phyloP scores from a whole-genome alignment of 2,888 invertebrate genomes.

The Conomelus anceps region DNA sequence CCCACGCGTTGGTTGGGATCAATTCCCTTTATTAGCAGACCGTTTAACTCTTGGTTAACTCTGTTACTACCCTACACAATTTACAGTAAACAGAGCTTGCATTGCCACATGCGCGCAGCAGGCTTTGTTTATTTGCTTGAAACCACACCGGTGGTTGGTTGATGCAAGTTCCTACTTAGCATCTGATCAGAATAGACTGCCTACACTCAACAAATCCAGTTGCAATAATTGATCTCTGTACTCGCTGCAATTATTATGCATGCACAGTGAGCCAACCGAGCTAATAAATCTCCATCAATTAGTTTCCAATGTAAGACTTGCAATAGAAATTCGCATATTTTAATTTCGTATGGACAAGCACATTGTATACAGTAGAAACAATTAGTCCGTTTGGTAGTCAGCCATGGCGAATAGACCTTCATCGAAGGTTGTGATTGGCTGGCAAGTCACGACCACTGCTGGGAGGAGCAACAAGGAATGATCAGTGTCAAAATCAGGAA shows the following conservation, averaged over 20 bases:
- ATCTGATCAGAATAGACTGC: neutral
- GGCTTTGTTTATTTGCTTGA: neutral
- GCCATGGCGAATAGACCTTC: too few relatives aligned
- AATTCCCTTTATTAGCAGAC: neutral
- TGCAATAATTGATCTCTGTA: neutral
- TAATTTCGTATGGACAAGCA: neutral
- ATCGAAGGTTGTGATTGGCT: too few relatives aligned
- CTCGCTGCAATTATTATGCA: neutral
- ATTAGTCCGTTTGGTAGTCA: too few relatives aligned
- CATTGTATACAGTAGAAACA: too few relatives aligned
- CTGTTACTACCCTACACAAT: neutral
- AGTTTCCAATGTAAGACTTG: neutral
- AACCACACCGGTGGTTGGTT: neutral
- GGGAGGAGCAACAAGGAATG: too few relatives aligned
- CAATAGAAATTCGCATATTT: neutral
- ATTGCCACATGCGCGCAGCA: too few relatives aligned
- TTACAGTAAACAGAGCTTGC: neutral
- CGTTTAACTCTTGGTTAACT: neutral
- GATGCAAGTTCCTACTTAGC: neutral
- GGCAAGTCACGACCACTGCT: too few relatives aligned
- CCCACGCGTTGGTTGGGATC: neutral
- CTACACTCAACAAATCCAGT: neutral
- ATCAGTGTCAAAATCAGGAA: too few relatives aligned
- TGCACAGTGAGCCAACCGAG: neutral
- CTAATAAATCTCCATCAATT: neutral